These are phyloP conservation scores for Nomada ferruginata DNA, from an alignment of 2,888 invertebrate genomes.

Conservation along the genomic window DNA sequence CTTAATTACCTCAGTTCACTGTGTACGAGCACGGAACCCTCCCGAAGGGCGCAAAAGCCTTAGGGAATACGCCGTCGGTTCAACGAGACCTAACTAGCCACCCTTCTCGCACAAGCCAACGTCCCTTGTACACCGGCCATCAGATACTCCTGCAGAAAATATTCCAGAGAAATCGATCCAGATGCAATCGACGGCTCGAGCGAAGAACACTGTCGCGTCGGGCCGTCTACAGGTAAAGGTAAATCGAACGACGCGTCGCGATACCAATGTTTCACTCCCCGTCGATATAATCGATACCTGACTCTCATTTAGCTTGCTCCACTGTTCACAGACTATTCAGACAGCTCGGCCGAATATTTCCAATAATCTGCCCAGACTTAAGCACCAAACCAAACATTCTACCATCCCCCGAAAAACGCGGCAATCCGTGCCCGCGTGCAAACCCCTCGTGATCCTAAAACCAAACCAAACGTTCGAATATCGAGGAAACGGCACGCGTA, in stretches of 20 bases:
- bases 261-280: not conserved
- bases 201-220: no score
- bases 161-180: not conserved
- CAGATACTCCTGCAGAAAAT: not conserved
- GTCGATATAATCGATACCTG: constrained; percentile 21
- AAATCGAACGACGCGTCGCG: not conserved
- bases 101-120: constrained; percentile 53
- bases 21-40: constrained; percentile 54
- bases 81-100: constrained; percentile 60
- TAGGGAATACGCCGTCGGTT: constrained; percentile 59
- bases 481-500: not conserved
- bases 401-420: not conserved
- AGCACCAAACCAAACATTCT: not conserved
- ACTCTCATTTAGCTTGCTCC: not conserved
- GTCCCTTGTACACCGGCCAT: not conserved
- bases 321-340: not conserved
- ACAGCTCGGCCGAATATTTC: not conserved
- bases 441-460: not conserved
- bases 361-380: not conserved
- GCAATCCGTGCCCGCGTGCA: not conserved
- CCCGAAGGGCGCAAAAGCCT: constrained; percentile 62
- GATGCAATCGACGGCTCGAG: not conserved
- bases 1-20: constrained; percentile 68
- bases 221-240: not conserved
- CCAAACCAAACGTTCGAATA: not conserved